These are phyloP conservation scores for Macroramphosus scolopax DNA, from an alignment of 2,797 vertebrate species.

Conservation along the genomic window DNA sequence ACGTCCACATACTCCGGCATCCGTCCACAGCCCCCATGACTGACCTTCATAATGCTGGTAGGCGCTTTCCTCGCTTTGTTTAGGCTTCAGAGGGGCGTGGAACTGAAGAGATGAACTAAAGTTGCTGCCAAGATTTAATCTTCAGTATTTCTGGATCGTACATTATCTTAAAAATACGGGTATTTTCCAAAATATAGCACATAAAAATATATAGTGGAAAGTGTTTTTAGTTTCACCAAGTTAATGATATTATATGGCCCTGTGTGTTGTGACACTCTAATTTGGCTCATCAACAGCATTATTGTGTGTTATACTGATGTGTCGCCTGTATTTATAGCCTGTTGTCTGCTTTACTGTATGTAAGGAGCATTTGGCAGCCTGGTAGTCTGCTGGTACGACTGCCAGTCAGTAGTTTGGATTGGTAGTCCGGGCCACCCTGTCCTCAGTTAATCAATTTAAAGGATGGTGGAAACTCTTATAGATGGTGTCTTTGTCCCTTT, in stretches of 20 bases:
- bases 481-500: constrained; percentile 79
- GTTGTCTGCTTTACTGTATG: constrained; percentile 33
- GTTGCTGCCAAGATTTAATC: constrained; percentile 63
- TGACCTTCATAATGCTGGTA: constrained; percentile 75
- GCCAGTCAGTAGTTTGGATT: constrained; percentile 68
- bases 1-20: constrained; percentile 76
- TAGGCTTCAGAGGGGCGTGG: constrained; percentile 66
- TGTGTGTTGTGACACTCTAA: constrained; percentile 26
- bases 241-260: constrained; percentile 17
- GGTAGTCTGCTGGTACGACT: constrained; percentile 53
- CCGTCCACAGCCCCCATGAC: constrained; percentile 68
- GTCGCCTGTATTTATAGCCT: constrained; percentile 38
- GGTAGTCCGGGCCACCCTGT: constrained; percentile 57
- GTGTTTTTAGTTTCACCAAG: constrained; percentile 9
- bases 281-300: constrained; percentile 45
- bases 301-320: constrained; percentile 38
- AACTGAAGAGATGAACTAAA: constrained; percentile 61
- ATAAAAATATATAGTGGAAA: neutral
- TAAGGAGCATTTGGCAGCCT: constrained; percentile 54
- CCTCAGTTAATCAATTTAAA: constrained; percentile 80
- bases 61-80: constrained; percentile 66
- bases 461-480: constrained; percentile 74
- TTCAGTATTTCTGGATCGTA: constrained; percentile 36
- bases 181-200: constrained; percentile 29
- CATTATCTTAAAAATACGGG: constrained; percentile 44